These are phyloP conservation scores for Parnassius glacialis DNA, from an alignment of 2,888 invertebrate genomes.

Conservation along the genomic window DNA sequence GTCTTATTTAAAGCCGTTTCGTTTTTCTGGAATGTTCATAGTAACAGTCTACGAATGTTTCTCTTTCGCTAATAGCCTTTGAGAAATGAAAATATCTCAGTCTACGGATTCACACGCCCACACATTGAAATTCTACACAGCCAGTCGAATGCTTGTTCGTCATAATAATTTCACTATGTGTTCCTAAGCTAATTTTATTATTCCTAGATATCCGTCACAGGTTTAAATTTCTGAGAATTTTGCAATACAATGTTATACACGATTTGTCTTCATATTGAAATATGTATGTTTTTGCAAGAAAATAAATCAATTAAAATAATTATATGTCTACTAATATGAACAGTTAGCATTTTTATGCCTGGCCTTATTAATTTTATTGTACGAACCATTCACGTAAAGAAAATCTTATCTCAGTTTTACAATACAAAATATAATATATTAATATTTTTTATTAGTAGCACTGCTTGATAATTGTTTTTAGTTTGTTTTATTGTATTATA, in stretches of 20 bases:
- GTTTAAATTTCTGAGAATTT: background rate
- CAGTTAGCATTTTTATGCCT: too few relatives aligned
- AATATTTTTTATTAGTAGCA: too few relatives aligned
- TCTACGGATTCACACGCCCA: slow-evolving; percentile 55
- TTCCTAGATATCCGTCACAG: slow-evolving; percentile 4
- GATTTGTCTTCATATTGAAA: too few relatives aligned
- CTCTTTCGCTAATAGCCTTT: slow-evolving; percentile 37
- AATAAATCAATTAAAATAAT: too few relatives aligned
- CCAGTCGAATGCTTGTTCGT: slow-evolving; percentile 37
- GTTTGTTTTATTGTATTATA: too few relatives aligned
- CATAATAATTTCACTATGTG: slow-evolving; percentile 43
- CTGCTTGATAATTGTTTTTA: too few relatives aligned
- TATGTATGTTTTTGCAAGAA: too few relatives aligned
- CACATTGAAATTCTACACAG: slow-evolving; percentile 37
- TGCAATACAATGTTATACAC: background rate
- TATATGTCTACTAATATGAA: too few relatives aligned
- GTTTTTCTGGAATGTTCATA: slow-evolving; percentile 32
- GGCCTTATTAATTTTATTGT: too few relatives aligned
- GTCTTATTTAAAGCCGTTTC: slow-evolving; percentile 27
- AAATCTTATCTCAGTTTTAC: too few relatives aligned
- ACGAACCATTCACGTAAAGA: too few relatives aligned
- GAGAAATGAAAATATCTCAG: slow-evolving; percentile 51
- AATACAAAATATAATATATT: too few relatives aligned
- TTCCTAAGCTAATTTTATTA: slow-evolving; percentile 44
- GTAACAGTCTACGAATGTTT: slow-evolving; percentile 37